Conservation (phyloP, 2,888 invertebrate genomes). For the Dinocampus coccinellae region DNA sequence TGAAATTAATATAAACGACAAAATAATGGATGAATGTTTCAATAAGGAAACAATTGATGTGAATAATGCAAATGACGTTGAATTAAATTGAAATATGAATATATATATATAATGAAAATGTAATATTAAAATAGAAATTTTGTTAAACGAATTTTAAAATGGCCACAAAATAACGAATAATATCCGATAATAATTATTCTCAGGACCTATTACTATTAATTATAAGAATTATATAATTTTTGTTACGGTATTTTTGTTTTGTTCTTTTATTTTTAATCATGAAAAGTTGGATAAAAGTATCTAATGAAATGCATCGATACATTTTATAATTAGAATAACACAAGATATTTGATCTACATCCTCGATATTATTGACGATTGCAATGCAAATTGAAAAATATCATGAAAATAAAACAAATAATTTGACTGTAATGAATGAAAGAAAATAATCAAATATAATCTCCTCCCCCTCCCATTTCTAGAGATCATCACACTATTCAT, state of each 20-base stretch:
- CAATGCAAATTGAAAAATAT: no score
- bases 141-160: neutral
- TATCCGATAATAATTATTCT: slow-evolving; percentile 10
- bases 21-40: slow-evolving; percentile 17
- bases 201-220: slow-evolving; percentile 23
- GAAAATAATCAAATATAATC: neutral
- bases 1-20: neutral
- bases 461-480: neutral
- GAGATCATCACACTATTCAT: neutral
- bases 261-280: neutral
- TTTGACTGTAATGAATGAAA: neutral
- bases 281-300: neutral
- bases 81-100: neutral
- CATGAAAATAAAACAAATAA: no score
- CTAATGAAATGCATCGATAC: neutral
- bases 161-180: neutral
- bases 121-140: no score
- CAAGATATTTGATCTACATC: neutral
- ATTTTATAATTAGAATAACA: neutral
- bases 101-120: neutral
- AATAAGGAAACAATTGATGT: neutral
- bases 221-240: neutral
- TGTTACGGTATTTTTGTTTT: neutral
- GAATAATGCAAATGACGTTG: neutral
- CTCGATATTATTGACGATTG: no score